phyloP scores from a whole-genome alignment of 1,140 invertebrate genomes.

The Neodiprion pinetum region DNA sequence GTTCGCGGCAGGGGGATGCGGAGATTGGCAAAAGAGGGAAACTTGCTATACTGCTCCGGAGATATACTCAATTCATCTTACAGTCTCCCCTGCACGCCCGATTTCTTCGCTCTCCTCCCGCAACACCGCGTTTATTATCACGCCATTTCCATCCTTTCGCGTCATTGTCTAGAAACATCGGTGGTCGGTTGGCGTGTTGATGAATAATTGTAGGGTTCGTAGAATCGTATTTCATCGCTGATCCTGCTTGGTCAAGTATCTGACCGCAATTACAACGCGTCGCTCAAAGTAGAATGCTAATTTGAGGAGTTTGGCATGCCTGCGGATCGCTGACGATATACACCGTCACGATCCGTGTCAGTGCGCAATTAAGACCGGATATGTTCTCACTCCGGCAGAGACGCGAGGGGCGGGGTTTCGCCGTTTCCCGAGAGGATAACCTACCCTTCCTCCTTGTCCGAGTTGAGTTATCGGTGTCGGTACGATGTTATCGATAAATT shows the following conservation, averaged over 20 bases:
- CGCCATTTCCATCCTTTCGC: too few species aligned
- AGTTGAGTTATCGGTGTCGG: slow-evolving; percentile 1
- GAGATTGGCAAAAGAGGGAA: slow-evolving; percentile 17
- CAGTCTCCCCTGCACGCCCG: neutral
- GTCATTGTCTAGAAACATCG: neutral
- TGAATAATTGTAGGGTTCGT: neutral
- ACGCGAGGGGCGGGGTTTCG: neutral
- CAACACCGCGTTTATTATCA: too few species aligned
- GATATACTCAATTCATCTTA: slow-evolving; percentile 3
- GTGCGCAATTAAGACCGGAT: neutral
- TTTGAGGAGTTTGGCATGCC: too few species aligned
- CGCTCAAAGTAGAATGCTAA: too few species aligned
- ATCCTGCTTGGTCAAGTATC: too few species aligned
- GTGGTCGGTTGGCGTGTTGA: neutral
- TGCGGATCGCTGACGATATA: too few species aligned
- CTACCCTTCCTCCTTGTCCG: neutral
- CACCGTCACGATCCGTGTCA: neutral
- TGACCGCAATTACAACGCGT: too few species aligned
- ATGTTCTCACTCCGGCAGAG: neutral
- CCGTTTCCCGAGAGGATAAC: neutral
- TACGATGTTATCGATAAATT: slow-evolving; percentile 15
- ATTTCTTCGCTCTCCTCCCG: neutral
- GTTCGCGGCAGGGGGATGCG: slow-evolving; percentile 8
- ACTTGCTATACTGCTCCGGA: slow-evolving; percentile 24
- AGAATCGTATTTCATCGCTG: too few species aligned